Evolutionary conservation across 1,140 invertebrate species (phyloP).

Genomic region (Leptinotarsa texana): DNA sequence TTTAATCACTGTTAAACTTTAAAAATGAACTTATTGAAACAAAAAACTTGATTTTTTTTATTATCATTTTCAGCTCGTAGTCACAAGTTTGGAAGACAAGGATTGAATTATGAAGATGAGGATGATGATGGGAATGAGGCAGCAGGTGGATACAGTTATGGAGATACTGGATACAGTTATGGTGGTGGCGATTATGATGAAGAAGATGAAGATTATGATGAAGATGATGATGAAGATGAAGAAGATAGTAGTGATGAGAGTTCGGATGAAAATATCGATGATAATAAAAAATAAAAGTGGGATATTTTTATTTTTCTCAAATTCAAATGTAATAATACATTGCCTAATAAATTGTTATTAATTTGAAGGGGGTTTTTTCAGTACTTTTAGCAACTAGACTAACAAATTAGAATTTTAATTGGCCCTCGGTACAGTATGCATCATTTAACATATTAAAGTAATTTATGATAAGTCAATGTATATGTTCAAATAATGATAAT

Average conservation of each 20-base stretch:
- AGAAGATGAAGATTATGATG: conserved; percentile 60
- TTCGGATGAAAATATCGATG: conserved; percentile 57
- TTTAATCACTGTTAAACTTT: not conserved
- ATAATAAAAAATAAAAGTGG: conserved; percentile 50
- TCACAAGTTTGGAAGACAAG: conserved; percentile 81
- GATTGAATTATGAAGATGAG: conserved; percentile 60
- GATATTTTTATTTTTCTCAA: not conserved
- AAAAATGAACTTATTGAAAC: not conserved
- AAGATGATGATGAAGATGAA: conserved; percentile 54
- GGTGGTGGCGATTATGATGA: conserved; percentile 62
- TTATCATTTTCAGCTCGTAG: conserved; percentile 65
- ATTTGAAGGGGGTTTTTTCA: no score
- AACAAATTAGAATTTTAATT: no score
- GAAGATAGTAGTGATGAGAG: conserved; percentile 56
- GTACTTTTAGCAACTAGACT: no score
- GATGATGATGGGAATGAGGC: conserved; percentile 64
- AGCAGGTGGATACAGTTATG: conserved; percentile 57
- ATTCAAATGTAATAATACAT: not conserved
- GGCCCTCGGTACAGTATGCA: no score
- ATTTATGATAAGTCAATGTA: no score
- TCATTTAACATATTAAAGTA: no score
- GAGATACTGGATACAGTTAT: conserved; percentile 61
- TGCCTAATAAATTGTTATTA: conserved; percentile 1
- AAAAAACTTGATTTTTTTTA: not conserved
- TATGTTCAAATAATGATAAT: no score